Evolutionary conservation across 2,113 vertebrate genomes (phyloP).

Genomic region (Lepus timidus): DNA sequence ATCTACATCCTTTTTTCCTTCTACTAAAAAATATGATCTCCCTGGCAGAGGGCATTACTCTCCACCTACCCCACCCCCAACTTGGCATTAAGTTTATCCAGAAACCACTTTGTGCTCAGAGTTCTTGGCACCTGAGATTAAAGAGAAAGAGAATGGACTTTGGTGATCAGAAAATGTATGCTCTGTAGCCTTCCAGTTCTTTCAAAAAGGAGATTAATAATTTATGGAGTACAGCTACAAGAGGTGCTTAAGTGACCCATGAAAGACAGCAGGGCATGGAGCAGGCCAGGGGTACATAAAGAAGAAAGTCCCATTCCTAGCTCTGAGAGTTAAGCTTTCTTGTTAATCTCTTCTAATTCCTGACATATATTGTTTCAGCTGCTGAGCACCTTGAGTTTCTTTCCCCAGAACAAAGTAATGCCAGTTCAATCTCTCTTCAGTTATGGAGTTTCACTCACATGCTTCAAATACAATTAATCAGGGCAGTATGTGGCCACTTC

Average conservation of each 20-base stretch:
- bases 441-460: conserved; percentile 62
- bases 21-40: neutral
- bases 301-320: neutral
- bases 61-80: neutral
- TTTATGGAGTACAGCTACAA: neutral
- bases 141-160: neutral
- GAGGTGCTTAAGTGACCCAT: neutral
- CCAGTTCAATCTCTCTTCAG: conserved; percentile 59
- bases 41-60: neutral
- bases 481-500: conserved; percentile 54
- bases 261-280: neutral
- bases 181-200: neutral
- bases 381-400: conserved; percentile 47
- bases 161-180: neutral
- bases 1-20: neutral
- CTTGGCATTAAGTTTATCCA: neutral
- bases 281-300: neutral
- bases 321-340: neutral
- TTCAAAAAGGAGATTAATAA: conserved; percentile 34
- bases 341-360: neutral
- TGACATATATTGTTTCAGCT: conserved; percentile 65
- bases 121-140: neutral
- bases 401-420: conserved; percentile 34
- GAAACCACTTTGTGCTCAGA: neutral
- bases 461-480: conserved; percentile 69